These are phyloP conservation scores for Pluvianellus socialis DNA, from an alignment of 2,113 vertebrate species.

Conservation along the genomic window DNA sequence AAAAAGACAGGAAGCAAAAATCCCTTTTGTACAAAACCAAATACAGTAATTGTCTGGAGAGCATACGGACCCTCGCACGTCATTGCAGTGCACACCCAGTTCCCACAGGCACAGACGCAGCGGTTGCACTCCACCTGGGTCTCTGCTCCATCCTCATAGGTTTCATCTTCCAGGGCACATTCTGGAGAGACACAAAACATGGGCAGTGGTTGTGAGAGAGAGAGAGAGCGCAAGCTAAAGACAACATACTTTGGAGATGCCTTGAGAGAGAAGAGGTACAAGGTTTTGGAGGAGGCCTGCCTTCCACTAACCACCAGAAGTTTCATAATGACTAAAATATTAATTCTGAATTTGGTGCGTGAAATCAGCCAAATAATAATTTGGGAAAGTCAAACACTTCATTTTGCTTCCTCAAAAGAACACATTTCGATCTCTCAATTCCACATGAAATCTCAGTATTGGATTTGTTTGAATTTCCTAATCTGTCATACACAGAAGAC, in stretches of 20 bases:
- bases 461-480: neutral
- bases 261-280: neutral
- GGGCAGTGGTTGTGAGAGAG: neutral
- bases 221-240: neutral
- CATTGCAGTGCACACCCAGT: conserved; percentile 99
- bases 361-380: neutral
- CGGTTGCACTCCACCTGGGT: conserved; percentile 97
- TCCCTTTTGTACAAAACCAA: neutral
- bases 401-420: neutral
- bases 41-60: neutral
- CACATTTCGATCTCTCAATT: neutral
- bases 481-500: neutral
- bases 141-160: conserved; percentile 92
- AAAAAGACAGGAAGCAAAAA: neutral
- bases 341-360: neutral
- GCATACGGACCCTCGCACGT: conserved; percentile 84
- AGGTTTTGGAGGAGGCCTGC: neutral
- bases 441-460: neutral
- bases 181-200: conserved; percentile 73
- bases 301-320: neutral
- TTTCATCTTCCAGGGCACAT: conserved; percentile 96
- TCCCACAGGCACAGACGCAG: conserved; percentile 96
- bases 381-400: neutral
- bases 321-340: neutral
- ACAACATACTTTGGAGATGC: neutral